Conservation (phyloP, 2,797 vertebrate species). For the Gallinago solitaria region DNA sequence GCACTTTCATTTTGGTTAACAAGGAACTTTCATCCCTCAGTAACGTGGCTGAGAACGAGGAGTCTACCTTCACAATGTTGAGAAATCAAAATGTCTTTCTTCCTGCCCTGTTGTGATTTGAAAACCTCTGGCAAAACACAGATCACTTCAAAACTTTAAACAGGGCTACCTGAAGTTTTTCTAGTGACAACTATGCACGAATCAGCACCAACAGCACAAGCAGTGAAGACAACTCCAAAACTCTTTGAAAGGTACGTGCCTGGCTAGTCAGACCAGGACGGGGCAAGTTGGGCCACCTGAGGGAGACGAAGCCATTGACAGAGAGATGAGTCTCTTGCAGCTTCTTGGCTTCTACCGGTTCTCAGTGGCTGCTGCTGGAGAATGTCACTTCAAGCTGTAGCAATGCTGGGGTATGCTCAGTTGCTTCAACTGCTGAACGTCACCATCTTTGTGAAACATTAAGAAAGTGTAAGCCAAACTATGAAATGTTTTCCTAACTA, state of each 20-base stretch:
- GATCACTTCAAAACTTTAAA: background rate
- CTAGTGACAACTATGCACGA: background rate
- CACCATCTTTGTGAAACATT: background rate
- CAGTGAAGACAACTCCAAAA: background rate
- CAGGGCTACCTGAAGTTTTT: background rate
- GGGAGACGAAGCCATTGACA: no score
- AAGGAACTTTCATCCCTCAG: background rate
- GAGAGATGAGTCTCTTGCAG: background rate
- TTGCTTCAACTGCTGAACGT: background rate
- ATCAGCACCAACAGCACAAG: background rate
- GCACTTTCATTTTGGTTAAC: background rate
- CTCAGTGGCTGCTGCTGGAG: background rate
- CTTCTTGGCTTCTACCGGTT: background rate
- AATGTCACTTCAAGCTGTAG: background rate
- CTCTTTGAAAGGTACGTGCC: background rate
- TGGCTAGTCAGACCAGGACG: background rate
- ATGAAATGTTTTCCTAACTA: background rate
- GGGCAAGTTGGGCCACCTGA: background rate
- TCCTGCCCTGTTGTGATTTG: background rate
- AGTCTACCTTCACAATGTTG: background rate
- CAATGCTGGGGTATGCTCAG: background rate
- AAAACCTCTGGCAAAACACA: background rate
- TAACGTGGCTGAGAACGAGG: background rate
- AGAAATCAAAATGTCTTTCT: background rate
- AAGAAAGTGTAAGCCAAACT: background rate